Evolutionary conservation across 2,797 vertebrate genomes (phyloP).

Genomic region (Hylomyscus alleni): DNA sequence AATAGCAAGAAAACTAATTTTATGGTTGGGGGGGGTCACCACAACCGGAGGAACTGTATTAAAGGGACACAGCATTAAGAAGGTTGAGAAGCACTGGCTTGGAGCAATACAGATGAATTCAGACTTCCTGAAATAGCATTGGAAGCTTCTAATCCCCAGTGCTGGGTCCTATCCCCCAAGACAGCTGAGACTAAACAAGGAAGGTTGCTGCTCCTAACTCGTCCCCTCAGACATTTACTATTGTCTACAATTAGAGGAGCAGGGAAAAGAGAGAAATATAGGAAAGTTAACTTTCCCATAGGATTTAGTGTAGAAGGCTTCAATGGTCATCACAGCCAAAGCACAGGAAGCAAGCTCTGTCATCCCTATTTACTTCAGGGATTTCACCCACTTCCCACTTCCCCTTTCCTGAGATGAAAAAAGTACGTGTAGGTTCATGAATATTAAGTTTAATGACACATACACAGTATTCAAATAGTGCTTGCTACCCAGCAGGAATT

Average conservation of each 20-base stretch:
- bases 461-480: neutral
- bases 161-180: neutral
- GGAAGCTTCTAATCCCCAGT: neutral
- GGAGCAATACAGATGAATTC: neutral
- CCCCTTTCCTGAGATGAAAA: neutral
- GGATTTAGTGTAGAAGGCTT: neutral
- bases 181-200: neutral
- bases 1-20: neutral
- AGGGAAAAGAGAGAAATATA: neutral
- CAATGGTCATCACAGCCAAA: neutral
- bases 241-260: neutral
- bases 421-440: neutral
- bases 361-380: neutral
- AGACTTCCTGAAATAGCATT: neutral
- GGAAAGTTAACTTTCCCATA: neutral
- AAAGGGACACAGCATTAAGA: neutral
- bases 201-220: neutral
- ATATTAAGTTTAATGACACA: neutral
- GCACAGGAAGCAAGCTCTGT: neutral
- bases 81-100: neutral
- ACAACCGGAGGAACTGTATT: neutral
- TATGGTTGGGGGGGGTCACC: neutral
- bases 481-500: neutral
- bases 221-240: neutral
- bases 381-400: neutral